Base-by-base conservation (phyloP, 2,797 vertebrate species). In the Microcaecilia unicolor region DNA sequence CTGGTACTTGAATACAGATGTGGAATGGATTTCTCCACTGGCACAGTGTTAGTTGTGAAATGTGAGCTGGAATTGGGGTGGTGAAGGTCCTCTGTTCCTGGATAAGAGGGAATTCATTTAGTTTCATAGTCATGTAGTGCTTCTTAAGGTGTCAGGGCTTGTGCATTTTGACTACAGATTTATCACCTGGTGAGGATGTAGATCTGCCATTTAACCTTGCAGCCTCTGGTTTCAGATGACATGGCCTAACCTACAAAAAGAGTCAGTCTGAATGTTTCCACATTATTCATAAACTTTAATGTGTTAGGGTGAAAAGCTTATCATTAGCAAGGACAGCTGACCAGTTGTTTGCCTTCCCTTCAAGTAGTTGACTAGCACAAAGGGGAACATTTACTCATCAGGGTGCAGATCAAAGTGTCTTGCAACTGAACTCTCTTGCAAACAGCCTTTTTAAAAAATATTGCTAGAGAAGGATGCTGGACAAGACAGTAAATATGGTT, bases 301-400 rank as follows among this genome's bases (percentile, higher is more conserved):
- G 65, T 84, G 78, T 76, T 78, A 84, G 89, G 84, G 85, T 83
- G 75, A 89, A 87, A 89, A 82, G 84, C 82, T n/a, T 76, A 78
- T 83, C 82, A 91, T 91, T 84, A 83, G 77, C 64, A 70, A 77
- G 80, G 88, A 90, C 84, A 88, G 85, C 75, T 88, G 82, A 93
- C 90, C 91, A 91, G 78, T 65, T 76, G 57, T 45, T 71, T 51
- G 39, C 67, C 77, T 76, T 66, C 77, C 86, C 86, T 86, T 91
- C 96, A 88, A 90, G 93, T 93, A 96, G 85, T 83, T 85, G 76
- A 76, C 78, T 87, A 78, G 84, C 77, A 88, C 81, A 82, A 78
- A 85, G 70, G 76, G 74, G 76, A 81, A 76, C 81, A 80, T 81
- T 86, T 83, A 78, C 81, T 89, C 85, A 86, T 87, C 85, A 88